Conservation (phyloP, 2,888 invertebrate genomes). For the Hesperia comma region DNA sequence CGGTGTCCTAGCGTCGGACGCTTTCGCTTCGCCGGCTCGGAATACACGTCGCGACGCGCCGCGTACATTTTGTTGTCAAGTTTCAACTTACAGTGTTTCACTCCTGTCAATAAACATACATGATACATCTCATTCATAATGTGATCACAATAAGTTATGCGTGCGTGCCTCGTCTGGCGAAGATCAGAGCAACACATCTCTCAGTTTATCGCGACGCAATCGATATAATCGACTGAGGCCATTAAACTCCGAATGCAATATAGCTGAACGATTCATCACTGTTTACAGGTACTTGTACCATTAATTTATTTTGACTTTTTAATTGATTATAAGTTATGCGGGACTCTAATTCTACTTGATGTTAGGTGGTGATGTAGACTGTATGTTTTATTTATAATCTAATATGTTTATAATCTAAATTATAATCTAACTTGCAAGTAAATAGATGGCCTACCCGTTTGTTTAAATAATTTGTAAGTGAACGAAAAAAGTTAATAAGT, state of each 20-base stretch:
- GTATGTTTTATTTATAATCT: no score
- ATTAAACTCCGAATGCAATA: constrained; percentile 5
- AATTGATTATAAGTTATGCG: no score
- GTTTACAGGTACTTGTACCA: background rate
- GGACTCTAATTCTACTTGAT: no score
- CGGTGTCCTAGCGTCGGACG: constrained; percentile 6
- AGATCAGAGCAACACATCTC: background rate
- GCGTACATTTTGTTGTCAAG: background rate
- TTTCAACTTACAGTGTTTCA: background rate
- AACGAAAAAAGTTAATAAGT: no score
- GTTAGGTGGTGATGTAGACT: no score
- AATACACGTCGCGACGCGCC: background rate
- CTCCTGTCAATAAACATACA: background rate
- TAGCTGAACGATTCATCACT: background rate
- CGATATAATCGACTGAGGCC: background rate
- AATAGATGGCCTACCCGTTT: no score
- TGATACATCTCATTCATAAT: background rate
- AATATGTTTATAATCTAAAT: no score
- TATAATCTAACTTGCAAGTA: no score
- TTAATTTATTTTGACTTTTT: background rate
- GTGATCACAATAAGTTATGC: background rate
- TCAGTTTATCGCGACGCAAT: constrained; percentile 1
- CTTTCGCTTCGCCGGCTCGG: background rate
- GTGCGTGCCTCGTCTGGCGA: background rate
- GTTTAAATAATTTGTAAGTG: no score